Evolutionary conservation across 2,888 invertebrate genomes (phyloP).

Genomic region (Erynnis tages): DNA sequence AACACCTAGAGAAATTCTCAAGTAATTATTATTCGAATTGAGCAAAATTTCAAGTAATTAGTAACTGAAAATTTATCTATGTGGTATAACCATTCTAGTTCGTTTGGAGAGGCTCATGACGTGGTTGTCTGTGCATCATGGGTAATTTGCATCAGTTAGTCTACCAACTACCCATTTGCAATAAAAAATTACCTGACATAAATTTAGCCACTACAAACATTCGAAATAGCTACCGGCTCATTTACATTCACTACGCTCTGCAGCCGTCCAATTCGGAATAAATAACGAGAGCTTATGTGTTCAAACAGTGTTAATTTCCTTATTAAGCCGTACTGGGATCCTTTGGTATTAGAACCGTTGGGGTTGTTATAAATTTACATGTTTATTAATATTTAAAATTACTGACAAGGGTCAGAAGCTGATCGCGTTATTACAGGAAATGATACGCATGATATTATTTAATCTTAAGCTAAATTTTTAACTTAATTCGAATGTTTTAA

Average conservation of each 20-base stretch:
- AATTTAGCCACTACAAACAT: too few species aligned
- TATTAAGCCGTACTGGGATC: not conserved
- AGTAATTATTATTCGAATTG: too few species aligned
- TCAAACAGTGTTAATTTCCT: constrained; percentile 7
- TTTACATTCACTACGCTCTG: not conserved
- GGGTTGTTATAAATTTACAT: constrained; percentile 4
- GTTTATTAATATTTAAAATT: constrained; percentile 5
- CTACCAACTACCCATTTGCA: too few species aligned
- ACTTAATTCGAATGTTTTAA: too few species aligned
- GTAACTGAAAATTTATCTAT: too few species aligned
- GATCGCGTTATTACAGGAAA: not conserved
- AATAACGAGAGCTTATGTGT: constrained; percentile 3
- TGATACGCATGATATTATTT: not conserved
- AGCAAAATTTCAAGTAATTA: too few species aligned
- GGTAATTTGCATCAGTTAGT: too few species aligned
- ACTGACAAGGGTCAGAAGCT: not conserved
- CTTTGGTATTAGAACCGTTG: not conserved
- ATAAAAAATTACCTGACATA: too few species aligned
- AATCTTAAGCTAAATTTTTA: not conserved
- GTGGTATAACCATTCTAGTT: too few species aligned
- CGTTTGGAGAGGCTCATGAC: too few species aligned
- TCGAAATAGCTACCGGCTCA: not conserved
- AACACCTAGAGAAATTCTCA: too few species aligned
- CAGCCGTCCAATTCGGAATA: not conserved
- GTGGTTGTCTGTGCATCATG: too few species aligned